Evolutionary conservation across 2,888 invertebrate genomes (phyloP), one percentile per base, ranked within the genome.

Genomic region (Microplitis manilae): DNA sequence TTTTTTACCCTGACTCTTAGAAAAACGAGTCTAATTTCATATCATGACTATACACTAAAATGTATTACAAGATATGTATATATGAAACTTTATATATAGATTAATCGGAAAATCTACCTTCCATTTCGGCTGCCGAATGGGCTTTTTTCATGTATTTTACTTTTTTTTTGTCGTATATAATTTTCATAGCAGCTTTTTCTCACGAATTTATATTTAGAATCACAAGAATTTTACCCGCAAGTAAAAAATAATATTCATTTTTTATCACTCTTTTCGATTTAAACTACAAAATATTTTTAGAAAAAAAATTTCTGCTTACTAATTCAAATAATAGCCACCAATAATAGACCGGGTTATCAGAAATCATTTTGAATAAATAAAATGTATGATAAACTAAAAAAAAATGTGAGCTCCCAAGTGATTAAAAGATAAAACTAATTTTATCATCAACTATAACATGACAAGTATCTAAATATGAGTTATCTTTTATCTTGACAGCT

Each of bases 391-490:
- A 50, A 50, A 50, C 30, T 30, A 4, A 30, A 30, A 30, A 20
- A 30, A 30, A 30, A 30, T 30, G 30, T 2, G 13, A 50, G 50
- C 6, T 13, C 13, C 8, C 50, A 13, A 13, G 50, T 13, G 50
- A 50, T 50, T 8, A 50, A 50, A 13, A 50, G 50, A 50, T 50
- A 50, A 50, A 50, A 13, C 50, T 50, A 50, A 50, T 20, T 38
- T 15, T 39, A 41, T 9, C 40, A 9, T 20, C 50, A 8, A 41
- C 41, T 60, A 15, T 68, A 38, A n/a, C 60, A 60, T 74, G 59
- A 74, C 4, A 68, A 38, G 7, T 60, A 38, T 15, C 67, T 41
- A 30, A 20, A 20, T 13, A 65, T 65, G 65, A 65, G 30, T 65
- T 65, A 30, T 20, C 20, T 15, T 20, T 65, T 9, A 65, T 65